Base-by-base conservation (phyloP, 1,140 invertebrate genomes). In the Augochlora pura region DNA sequence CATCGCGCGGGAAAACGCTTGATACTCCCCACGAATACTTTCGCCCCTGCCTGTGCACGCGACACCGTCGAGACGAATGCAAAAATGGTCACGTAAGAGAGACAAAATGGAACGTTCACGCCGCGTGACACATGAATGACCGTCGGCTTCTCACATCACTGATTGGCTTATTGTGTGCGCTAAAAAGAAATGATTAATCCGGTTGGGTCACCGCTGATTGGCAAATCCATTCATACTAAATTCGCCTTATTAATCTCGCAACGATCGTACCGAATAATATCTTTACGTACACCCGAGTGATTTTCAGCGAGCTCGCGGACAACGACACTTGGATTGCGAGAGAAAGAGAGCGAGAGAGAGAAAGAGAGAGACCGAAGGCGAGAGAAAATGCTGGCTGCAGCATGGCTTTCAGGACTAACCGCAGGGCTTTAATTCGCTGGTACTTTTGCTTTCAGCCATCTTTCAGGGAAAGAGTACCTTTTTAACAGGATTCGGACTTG, bases 401-500 rank as follows among this genome's bases (percentile, higher is more conserved):
- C 90, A 91, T 93, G 90, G 92, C 90, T 92, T 91, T 54, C 65
- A 73, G 83, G 80, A 90, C 90, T 93, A 92, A 92, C 88, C 80
- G 66, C 83, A 89, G 80, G 81, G 92, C 90, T 92, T 89, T 92
- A 93, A 93, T 89, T 69, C 68, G 89, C 90, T 88, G 91, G 90
- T 93, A 91, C 88, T 91, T 92, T 89, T 92, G 91, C 91, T 93
- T 93, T 92, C 92, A 93, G 93, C 91, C 88, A 57, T 88, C 75
- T 89, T 90, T 83, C 88, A 91, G 85, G 94, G 94, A 86, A 95
- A 95, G 89, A 95, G 94, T 93, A 92, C 94, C 63, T 96, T 96
- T 93, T 93, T 95, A 91, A 94, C 95, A 86, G 95, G 95, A 42
- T 95, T 95, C 89, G 95, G 95, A 81, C 94, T 95, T 92, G 95